These are phyloP conservation scores for Polia nebulosa DNA, from an alignment of 2,888 invertebrate genomes.

Conservation along the genomic window DNA sequence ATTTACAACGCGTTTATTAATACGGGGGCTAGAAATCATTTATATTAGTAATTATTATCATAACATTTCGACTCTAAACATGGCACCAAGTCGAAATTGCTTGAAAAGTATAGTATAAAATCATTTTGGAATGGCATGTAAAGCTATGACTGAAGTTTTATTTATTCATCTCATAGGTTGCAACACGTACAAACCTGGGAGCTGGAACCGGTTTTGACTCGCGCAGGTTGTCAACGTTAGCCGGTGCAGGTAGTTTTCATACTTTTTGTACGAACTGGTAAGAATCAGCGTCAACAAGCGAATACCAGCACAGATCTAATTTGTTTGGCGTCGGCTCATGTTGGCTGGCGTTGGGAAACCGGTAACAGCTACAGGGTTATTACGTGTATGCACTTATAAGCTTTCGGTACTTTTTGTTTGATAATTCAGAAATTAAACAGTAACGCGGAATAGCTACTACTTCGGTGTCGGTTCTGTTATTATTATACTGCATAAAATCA, in stretches of 20 bases:
- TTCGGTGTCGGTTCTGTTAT: conserved; percentile 50
- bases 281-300: not conserved
- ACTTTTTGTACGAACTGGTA: not conserved
- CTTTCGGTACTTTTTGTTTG: conserved; percentile 49
- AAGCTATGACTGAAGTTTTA: conserved; percentile 63
- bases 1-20: not conserved
- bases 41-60: conserved; percentile 26
- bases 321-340: not conserved
- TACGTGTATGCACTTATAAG: conserved; percentile 18
- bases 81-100: conserved; percentile 78
- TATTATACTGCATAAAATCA: conserved; percentile 70
- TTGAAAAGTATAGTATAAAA: conserved; percentile 59
- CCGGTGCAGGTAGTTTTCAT: not conserved
- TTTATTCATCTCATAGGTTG: conserved; percentile 43
- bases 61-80: conserved; percentile 68
- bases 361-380: not conserved
- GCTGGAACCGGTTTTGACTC: not conserved
- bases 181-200: not conserved
- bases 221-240: not conserved
- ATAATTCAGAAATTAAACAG: conserved; percentile 44
- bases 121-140: conserved; percentile 77
- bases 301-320: not conserved
- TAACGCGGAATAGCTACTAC: conserved; percentile 48
- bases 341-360: not conserved
- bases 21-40: conserved; percentile 23